Percentiles rank a stretch among this genome's conserved stretches.
These are phyloP conservation scores for Platypus cylindrus DNA, from an alignment of 2,888 invertebrate species.

Conservation along the genomic window DNA sequence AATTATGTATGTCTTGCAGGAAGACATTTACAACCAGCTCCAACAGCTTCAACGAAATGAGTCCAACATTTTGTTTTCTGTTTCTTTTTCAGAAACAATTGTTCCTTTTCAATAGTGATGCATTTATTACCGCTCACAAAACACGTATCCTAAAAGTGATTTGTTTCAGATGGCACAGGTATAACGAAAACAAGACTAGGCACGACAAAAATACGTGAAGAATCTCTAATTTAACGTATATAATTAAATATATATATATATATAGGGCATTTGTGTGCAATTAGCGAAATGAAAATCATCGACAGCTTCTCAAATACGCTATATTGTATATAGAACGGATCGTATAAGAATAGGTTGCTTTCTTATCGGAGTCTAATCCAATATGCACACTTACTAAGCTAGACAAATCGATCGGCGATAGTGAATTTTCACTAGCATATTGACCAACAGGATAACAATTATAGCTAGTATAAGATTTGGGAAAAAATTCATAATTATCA, in stretches of 20 bases:
- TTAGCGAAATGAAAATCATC: too few relatives aligned
- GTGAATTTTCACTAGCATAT: constrained; percentile 5
- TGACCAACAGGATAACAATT: constrained; percentile 13
- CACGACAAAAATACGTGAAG: too few relatives aligned
- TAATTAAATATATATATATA: too few relatives aligned
- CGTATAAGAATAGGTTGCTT: constrained; percentile 5
- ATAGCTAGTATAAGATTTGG: constrained; percentile 21
- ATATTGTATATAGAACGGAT: background rate
- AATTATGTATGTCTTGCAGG: background rate
- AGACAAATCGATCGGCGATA: too few relatives aligned
- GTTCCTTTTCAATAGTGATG: constrained; percentile 15
- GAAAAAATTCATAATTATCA: constrained; percentile 22
- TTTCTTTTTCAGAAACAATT: constrained; percentile 13
- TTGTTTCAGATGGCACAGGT: too few relatives aligned
- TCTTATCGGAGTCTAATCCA: too few relatives aligned
- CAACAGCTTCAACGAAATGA: constrained; percentile 17
- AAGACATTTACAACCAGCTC: constrained; percentile 21
- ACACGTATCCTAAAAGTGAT: constrained; percentile 13
- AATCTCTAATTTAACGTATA: too few relatives aligned
- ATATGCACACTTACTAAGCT: too few relatives aligned
- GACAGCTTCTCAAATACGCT: too few relatives aligned
- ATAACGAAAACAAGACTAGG: too few relatives aligned
- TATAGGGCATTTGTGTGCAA: too few relatives aligned
- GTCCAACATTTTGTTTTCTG: constrained; percentile 18
- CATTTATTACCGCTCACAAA: constrained; percentile 12